These are phyloP conservation scores for Hippopotamus amphibius DNA, from an alignment of 2,113 vertebrate genomes.

Conservation along the genomic window DNA sequence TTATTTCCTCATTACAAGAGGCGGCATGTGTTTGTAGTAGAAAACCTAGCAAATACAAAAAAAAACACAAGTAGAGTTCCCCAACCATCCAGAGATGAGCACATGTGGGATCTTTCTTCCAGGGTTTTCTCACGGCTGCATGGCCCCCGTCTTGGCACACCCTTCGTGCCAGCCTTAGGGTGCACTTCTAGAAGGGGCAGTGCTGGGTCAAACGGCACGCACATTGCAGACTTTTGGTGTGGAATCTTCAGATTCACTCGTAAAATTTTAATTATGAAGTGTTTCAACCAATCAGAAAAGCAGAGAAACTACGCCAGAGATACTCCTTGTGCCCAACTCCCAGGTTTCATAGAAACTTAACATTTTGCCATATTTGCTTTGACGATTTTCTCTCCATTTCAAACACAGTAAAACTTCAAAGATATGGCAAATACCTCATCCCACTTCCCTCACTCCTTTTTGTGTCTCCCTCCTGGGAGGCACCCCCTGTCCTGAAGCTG, in stretches of 20 bases:
- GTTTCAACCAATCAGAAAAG: background rate
- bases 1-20: background rate
- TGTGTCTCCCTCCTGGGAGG: no score
- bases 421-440: fast-evolving
- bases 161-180: fast-evolving
- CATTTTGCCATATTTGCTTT: background rate
- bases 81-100: background rate
- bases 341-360: background rate
- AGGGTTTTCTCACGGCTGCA: fast-evolving
- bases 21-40: background rate
- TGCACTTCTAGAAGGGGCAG: background rate
- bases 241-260: background rate
- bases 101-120: fast-evolving
- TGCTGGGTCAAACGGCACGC: background rate
- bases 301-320: fast-evolving
- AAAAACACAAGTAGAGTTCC: background rate
- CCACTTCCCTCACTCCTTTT: fast-evolving
- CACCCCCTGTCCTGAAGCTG: background rate
- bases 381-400: background rate
- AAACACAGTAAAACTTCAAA: background rate
- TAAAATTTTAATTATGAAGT: background rate
- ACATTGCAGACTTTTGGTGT: background rate
- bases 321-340: fast-evolving
- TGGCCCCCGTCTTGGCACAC: fast-evolving
- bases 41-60: background rate